These are phyloP conservation scores for Agonum fuliginosum DNA, from an alignment of 2,888 invertebrate species.

Conservation along the genomic window DNA sequence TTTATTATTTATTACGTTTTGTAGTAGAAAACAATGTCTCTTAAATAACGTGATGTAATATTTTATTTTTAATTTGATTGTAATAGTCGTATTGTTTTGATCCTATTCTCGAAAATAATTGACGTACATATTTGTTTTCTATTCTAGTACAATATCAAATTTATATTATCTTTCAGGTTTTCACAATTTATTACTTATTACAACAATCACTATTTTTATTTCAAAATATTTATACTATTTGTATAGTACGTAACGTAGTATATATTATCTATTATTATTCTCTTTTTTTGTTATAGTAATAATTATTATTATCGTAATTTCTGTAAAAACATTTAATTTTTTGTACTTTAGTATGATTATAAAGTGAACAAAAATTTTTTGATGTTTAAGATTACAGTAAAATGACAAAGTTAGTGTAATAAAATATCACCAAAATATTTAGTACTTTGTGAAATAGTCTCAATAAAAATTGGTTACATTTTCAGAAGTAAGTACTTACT, in stretches of 20 bases:
- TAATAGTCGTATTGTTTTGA: constrained; percentile 5
- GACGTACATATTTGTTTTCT: constrained; percentile 6
- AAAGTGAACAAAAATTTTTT: too few relatives aligned
- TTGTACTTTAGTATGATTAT: too few relatives aligned
- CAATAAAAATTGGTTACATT: not conserved
- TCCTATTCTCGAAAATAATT: constrained; percentile 3
- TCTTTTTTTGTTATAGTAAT: too few relatives aligned
- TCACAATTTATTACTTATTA: not conserved
- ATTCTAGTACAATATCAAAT: not conserved
- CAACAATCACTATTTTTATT: not conserved
- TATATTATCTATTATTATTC: not conserved
- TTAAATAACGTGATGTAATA: constrained; percentile 16
- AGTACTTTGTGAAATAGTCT: not conserved
- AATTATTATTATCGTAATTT: too few relatives aligned
- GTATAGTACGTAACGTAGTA: not conserved
- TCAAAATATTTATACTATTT: not conserved
- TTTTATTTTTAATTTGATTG: not conserved
- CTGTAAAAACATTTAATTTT: too few relatives aligned
- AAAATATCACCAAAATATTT: too few relatives aligned
- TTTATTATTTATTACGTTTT: not conserved
- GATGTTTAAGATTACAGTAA: too few relatives aligned
- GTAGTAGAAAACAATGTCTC: constrained; percentile 15
- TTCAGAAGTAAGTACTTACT: too few relatives aligned
- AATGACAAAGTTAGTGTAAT: too few relatives aligned
- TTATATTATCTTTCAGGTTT: not conserved